A percentile compares a stretch with the other conserved stretches of the same genome.
Evolutionary conservation across 2,797 vertebrate genomes (phyloP).

Genomic region (Mionectes olivaceus): DNA sequence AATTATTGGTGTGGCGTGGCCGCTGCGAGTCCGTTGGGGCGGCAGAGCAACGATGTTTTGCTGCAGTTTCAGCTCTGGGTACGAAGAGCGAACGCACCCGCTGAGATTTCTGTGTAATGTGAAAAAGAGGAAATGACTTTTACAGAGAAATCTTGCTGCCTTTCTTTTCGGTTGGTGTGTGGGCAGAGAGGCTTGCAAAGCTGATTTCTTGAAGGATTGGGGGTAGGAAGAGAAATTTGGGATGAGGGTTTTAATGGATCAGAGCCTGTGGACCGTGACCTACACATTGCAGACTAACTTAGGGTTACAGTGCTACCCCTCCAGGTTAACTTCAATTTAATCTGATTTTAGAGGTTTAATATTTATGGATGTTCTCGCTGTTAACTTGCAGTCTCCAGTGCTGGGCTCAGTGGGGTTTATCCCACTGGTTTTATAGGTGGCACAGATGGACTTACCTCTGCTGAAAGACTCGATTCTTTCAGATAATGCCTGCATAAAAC

Average conservation of each 20-base stretch:
- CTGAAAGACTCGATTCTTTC: neutral
- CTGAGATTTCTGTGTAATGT: neutral
- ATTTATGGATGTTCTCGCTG: neutral
- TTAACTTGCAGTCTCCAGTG: neutral
- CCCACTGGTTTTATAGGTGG: neutral
- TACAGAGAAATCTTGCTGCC: neutral
- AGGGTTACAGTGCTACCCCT: neutral
- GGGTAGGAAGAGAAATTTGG: neutral
- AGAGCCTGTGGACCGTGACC: neutral
- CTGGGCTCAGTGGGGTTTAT: neutral
- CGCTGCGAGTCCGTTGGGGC: neutral
- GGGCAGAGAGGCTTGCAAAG: neutral
- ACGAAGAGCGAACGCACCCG: neutral
- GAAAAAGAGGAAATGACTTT: neutral
- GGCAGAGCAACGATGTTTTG: neutral
- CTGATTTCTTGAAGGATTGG: neutral
- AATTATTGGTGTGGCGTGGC: rapidly evolving
- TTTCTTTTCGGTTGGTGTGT: neutral
- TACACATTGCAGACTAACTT: neutral
- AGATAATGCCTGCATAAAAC: neutral
- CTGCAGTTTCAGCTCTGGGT: neutral
- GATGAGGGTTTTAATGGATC: neutral
- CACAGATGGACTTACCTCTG: neutral
- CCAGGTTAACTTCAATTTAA: neutral
- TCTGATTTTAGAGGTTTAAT: neutral